Evolutionary conservation across 2,113 vertebrate genomes (phyloP).

Genomic region (Silurus glanis): DNA sequence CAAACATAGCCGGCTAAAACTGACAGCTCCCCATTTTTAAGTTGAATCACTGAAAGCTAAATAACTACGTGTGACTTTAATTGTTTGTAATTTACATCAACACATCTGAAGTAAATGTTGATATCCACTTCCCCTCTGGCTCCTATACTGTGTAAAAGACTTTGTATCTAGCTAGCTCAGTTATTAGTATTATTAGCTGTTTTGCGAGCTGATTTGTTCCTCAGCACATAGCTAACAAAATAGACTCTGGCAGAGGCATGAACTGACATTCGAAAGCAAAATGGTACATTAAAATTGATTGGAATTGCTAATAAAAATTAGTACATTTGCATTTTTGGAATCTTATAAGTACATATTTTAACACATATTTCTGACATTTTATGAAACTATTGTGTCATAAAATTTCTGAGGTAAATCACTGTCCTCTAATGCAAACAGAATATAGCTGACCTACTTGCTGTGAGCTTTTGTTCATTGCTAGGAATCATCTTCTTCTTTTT

Average conservation of each 20-base stretch:
- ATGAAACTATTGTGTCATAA: background rate
- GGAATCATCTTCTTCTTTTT: no score
- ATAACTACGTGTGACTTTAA: background rate
- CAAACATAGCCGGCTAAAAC: background rate
- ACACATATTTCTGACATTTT: background rate
- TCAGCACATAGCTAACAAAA: background rate
- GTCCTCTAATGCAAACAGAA: background rate
- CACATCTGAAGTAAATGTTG: background rate
- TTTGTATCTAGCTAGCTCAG: background rate
- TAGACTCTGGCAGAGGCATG: background rate
- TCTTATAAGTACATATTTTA: background rate
- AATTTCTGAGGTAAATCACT: background rate
- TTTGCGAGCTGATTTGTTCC: background rate
- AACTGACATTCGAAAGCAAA: background rate
- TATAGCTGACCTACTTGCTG: background rate
- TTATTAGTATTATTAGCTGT: background rate
- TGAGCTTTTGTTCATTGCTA: background rate
- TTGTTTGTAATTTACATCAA: background rate
- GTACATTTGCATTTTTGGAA: background rate
- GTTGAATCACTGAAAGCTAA: background rate
- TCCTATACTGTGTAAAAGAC: background rate
- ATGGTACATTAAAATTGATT: background rate
- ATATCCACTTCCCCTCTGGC: background rate
- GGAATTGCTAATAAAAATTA: background rate
- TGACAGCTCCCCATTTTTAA: background rate